Evolutionary conservation across 2,888 invertebrate genomes (phyloP).

Genomic region (Eudasyphora cyanicolor): DNA sequence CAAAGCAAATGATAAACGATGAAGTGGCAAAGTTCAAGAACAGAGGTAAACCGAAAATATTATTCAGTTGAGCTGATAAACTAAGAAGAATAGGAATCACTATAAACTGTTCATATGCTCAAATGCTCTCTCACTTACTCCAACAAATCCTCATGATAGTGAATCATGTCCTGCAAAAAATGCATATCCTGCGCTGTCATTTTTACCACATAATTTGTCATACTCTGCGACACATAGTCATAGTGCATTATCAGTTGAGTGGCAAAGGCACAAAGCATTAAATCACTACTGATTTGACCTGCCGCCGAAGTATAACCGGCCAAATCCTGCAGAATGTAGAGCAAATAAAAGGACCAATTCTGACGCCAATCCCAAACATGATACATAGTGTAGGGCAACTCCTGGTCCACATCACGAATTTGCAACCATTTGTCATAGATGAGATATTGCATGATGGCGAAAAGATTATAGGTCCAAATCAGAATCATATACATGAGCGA

Average conservation of each 20-base stretch:
- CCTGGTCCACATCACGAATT: conserved; percentile 61
- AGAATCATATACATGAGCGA: conserved; percentile 72
- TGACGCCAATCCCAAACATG: conserved; percentile 69
- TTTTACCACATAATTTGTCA: conserved; percentile 63
- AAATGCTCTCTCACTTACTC: conserved; percentile 42
- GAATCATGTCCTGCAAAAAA: conserved; percentile 45
- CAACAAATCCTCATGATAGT: conserved; percentile 64
- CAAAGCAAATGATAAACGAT: conserved; percentile 70
- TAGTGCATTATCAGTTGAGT: conserved; percentile 76
- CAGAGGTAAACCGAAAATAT: conserved; percentile 68
- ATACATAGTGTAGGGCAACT: conserved; percentile 70
- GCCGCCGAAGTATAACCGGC: conserved; percentile 72
- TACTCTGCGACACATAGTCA: conserved; percentile 67
- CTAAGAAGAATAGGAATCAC: conserved; percentile 28
- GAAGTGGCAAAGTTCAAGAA: conserved; percentile 69
- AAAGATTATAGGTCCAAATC: conserved; percentile 75
- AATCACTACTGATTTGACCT: conserved; percentile 73
- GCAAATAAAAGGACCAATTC: conserved; percentile 68
- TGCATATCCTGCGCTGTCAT: conserved; percentile 40
- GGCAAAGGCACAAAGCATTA: conserved; percentile 72
- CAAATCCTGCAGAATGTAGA: conserved; percentile 68
- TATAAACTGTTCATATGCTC: conserved; percentile 11
- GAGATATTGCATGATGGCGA: conserved; percentile 68
- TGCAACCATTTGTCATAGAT: conserved; percentile 67
- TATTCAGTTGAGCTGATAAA: conserved; percentile 63